Percentiles rank a stretch among this genome's conserved stretches.
Evolutionary conservation across 2,113 vertebrate species (phyloP).

Genomic region (Cinclus cinclus): DNA sequence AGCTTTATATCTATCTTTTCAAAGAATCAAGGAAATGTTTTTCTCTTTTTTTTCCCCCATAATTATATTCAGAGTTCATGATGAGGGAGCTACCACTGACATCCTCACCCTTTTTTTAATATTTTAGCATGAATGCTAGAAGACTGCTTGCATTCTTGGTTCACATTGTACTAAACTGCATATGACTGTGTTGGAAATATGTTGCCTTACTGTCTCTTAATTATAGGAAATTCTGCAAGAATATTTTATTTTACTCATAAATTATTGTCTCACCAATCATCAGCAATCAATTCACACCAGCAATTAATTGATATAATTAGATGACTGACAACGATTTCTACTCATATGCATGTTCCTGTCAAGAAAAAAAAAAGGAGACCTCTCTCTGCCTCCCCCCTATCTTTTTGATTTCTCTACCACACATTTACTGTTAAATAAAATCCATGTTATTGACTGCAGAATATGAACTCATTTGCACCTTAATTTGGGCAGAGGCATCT

Average conservation of each 20-base stretch:
- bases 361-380: background rate
- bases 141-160: background rate
- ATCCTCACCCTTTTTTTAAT: background rate
- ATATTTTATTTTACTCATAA: background rate
- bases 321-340: background rate
- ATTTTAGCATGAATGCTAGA: background rate
- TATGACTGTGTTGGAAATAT: background rate
- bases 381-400: background rate
- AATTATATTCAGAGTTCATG: background rate
- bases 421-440: background rate
- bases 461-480: background rate
- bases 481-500: background rate
- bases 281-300: background rate
- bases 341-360: background rate
- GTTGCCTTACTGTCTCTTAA: background rate
- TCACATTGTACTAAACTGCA: background rate
- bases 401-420: background rate
- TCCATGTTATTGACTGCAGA: background rate
- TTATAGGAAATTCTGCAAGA: background rate
- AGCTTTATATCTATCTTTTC: background rate
- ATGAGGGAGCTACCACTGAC: background rate
- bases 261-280: background rate
- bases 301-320: background rate
- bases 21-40: background rate
- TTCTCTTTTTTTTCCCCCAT: background rate